Conservation (phyloP, 1,140 invertebrate species). For the Sitobion miscanthi region DNA sequence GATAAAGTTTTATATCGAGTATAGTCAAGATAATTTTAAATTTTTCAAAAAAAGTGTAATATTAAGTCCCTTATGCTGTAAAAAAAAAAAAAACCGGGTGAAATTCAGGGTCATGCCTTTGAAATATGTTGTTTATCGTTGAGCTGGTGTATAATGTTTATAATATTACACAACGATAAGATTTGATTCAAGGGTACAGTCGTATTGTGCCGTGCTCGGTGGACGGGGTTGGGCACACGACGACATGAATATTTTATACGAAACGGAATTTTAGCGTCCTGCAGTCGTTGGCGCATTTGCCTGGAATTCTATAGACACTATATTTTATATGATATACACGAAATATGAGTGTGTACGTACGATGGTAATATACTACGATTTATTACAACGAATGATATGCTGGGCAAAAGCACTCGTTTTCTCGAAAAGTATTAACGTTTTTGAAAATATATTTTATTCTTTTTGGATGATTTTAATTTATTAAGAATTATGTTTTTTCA, state of each 20-base stretch:
- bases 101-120: no score
- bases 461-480: neutral
- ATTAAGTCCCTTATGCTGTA: no score
- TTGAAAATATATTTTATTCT: neutral
- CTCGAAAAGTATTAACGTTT: neutral
- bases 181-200: neutral
- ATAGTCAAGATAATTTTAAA: neutral
- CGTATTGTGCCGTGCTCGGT: neutral
- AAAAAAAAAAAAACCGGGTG: no score
- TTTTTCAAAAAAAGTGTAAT: no score
- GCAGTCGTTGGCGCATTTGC: neutral
- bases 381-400: no score
- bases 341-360: neutral
- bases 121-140: no score
- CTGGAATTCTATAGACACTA: neutral
- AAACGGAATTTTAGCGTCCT: neutral
- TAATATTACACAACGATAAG: neutral
- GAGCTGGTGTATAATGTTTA: no score
- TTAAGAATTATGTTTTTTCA: neutral
- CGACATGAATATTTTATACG: neutral
- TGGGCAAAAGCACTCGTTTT: neutral
- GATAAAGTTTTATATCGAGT: neutral
- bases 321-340: neutral
- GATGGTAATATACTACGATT: neutral
- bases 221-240: neutral